These are phyloP conservation scores for Armadillidium nasatum DNA, from an alignment of 1,140 invertebrate genomes.

Conservation along the genomic window DNA sequence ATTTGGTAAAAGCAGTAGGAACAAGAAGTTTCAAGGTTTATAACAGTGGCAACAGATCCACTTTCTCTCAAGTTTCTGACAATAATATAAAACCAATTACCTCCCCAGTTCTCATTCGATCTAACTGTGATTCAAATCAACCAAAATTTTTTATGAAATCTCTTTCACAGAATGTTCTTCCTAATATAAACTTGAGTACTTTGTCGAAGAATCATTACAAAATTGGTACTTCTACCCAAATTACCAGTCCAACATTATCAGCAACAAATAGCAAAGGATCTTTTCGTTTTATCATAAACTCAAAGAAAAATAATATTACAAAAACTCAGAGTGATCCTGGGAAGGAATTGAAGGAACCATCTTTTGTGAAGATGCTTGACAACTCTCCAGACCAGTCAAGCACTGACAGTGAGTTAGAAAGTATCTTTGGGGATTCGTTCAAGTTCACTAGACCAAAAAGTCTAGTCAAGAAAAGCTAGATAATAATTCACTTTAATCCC, in stretches of 20 bases:
- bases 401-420: slow-evolving; percentile 36
- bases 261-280: not conserved
- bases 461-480: slow-evolving; percentile 15
- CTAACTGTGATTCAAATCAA: not conserved
- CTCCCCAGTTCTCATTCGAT: no score
- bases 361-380: not conserved
- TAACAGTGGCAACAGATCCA: no score
- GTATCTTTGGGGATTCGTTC: slow-evolving; percentile 37
- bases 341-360: not conserved
- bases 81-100: no score
- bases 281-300: not conserved
- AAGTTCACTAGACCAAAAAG: slow-evolving; percentile 31
- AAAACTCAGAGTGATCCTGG: not conserved
- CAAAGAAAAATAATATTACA: not conserved
- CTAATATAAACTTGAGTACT: not conserved
- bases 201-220: not conserved
- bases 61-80: no score
- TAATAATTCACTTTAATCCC: no score
- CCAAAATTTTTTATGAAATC: not conserved
- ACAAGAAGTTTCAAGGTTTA: no score
- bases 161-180: not conserved
- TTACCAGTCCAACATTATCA: not conserved
- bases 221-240: not conserved
- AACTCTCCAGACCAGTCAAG: slow-evolving; percentile 40
- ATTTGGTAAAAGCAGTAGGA: no score